Evolutionary conservation across 2,113 vertebrate genomes (phyloP), one percentile per base, ranked within the genome.

Genomic region (Eleginops maclovinus): DNA sequence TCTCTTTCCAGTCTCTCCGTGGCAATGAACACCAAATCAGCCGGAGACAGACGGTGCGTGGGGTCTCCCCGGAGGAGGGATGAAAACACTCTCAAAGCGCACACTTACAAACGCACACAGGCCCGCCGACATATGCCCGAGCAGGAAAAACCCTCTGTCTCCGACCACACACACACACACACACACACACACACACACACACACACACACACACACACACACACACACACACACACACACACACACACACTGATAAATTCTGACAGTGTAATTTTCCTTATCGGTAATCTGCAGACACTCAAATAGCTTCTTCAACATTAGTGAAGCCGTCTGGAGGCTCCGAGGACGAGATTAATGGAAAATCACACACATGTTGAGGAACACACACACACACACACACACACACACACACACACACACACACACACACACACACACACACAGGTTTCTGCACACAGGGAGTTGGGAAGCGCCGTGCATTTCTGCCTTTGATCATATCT

Each of bases 1-100:
- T 65, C 65, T 72, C 54, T n/a, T 43, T 43, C 65, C 58, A 19
- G 26, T 63, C 71, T 75, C 86, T 84, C 72, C 43, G 70, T 63
- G 68, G 82, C 76, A 40, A 41, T 69, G 87, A 75, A 86, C 77
- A 55, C 73, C 36, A 72, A 85, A 81, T 87, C 89, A 81, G 83
- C 31, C 41, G 1, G 81, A 86, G 85, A 86, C 91, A 90, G 89
- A 77, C 78, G 78, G 82, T 87, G 88, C 71, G 87, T 89, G 85
- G 88, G 85, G 85, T 90, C 79, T 88, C 87, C 75, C 72, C 10
- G 8, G 80, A 86, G 88, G 79, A 79, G 67, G 68, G 41, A 62
- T 75, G 54, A 74, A 85, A 65, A 65, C 70, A 82, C 71, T 71
- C 43, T 67, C 44, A 75, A 51, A 64, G 53, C 3, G n/a, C 36